Evolutionary conservation across 2,888 invertebrate species (phyloP).

Genomic region (Escarpia spicata): DNA sequence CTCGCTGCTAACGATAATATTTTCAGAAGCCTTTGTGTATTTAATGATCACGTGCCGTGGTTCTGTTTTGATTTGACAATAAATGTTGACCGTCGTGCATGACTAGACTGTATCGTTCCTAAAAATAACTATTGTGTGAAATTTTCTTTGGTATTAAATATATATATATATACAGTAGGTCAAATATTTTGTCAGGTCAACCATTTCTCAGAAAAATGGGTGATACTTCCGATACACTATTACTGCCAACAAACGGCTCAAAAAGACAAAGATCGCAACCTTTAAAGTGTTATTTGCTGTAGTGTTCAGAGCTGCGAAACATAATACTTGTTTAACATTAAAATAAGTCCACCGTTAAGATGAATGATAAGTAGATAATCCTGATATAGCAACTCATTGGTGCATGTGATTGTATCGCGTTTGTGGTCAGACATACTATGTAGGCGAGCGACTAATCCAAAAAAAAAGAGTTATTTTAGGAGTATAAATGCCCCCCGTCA

Average conservation of each 20-base stretch:
- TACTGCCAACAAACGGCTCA: too few species aligned
- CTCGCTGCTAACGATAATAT: background rate
- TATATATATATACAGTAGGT: background rate
- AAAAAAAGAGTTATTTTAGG: too few species aligned
- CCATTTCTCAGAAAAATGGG: background rate
- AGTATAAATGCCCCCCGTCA: too few species aligned
- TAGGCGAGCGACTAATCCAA: background rate
- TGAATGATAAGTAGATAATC: background rate
- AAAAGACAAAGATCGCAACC: too few species aligned
- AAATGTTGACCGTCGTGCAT: background rate
- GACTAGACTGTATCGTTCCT: background rate
- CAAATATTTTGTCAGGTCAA: background rate
- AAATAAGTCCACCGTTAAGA: background rate
- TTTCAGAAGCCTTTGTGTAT: background rate
- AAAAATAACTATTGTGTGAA: background rate
- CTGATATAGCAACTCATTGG: background rate
- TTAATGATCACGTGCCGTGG: background rate
- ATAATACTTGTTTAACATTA: background rate
- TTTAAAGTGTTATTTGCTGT: background rate
- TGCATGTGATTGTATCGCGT: background rate
- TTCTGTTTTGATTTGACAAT: background rate
- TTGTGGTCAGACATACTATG: background rate
- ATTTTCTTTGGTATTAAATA: background rate
- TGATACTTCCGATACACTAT: background rate
- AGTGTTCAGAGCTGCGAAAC: background rate